phyloP scores from a whole-genome alignment of 2,888 invertebrate genomes.

The Chironomus riparius region DNA sequence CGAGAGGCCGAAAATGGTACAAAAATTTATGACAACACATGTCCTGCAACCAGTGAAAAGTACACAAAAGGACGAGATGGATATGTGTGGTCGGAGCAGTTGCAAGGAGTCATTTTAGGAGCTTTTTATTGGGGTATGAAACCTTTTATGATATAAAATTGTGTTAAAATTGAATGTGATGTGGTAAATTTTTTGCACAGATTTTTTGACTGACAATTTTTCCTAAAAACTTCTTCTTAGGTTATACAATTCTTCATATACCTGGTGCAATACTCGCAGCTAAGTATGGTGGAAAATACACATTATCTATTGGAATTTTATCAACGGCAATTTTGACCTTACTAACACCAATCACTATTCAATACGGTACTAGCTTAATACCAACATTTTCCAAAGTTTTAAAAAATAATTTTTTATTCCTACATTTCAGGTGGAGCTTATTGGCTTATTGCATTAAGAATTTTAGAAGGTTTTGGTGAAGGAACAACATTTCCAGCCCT shows the following conservation, averaged over 20 bases:
- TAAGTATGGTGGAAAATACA: slow-evolving; percentile 66
- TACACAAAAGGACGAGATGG: background rate
- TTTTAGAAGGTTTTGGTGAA: slow-evolving; percentile 67
- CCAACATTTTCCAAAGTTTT: too few relatives aligned
- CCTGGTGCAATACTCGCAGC: slow-evolving; percentile 69
- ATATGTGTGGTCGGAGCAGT: slow-evolving; percentile 59
- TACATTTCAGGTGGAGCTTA: slow-evolving; percentile 47
- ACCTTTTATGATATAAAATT: too few relatives aligned
- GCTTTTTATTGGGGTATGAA: slow-evolving; percentile 60
- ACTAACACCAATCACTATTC: slow-evolving; percentile 58
- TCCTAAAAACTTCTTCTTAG: too few relatives aligned
- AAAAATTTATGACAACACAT: background rate
- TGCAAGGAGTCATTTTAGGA: slow-evolving; percentile 68
- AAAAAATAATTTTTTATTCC: too few relatives aligned
- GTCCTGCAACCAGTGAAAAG: slow-evolving; percentile 2
- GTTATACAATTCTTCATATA: slow-evolving; percentile 49
- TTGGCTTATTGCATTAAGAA: slow-evolving; percentile 55
- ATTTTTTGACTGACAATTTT: too few relatives aligned
- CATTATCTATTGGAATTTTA: slow-evolving; percentile 65
- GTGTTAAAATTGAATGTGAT: slow-evolving; percentile 46
- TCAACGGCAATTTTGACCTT: slow-evolving; percentile 65
- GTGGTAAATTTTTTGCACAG: slow-evolving; percentile 58
- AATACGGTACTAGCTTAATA: background rate
- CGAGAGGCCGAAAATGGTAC: slow-evolving; percentile 34
- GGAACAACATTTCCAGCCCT: slow-evolving; percentile 68